phyloP scores from a whole-genome alignment of 30 jellyfish, hydroid and myxozoan genomes.

The Sanderia malayensis region DNA sequence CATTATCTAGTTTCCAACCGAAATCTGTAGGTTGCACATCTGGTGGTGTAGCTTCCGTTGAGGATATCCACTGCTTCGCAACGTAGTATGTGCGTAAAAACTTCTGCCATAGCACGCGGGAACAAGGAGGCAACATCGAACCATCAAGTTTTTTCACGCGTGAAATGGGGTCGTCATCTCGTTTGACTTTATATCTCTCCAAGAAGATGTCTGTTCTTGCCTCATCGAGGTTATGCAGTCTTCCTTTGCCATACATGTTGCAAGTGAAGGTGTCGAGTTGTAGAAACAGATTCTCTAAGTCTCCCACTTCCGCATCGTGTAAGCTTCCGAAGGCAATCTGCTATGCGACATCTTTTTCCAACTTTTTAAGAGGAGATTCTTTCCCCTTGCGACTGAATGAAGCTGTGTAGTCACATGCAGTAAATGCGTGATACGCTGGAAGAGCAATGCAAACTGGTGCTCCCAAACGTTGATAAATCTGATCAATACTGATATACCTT shows the following conservation, averaged over 20 bases:
- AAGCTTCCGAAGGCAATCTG: too few relatives aligned
- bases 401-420: too few relatives aligned
- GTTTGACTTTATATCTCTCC: too few relatives aligned
- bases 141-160: background rate
- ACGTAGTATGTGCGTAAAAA: background rate
- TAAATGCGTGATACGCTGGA: too few relatives aligned
- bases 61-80: background rate
- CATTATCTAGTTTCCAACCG: background rate
- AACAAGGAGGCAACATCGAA: background rate
- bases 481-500: constrained; percentile 7
- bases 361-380: too few relatives aligned
- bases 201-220: too few relatives aligned
- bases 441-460: too few relatives aligned
- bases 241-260: background rate
- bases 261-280: background rate
- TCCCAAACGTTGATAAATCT: too few relatives aligned
- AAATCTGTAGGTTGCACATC: background rate
- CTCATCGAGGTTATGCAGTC: too few relatives aligned
- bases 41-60: background rate
- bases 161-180: background rate
- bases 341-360: too few relatives aligned
- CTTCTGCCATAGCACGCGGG: constrained; percentile 2
- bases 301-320: background rate
- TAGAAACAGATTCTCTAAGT: background rate
- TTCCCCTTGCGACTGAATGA: too few relatives aligned